A percentile compares a stretch with the other conserved stretches of the same genome.
Evolutionary conservation across 2,888 invertebrate species (phyloP).

Genomic region (Aporophyla nigra): DNA sequence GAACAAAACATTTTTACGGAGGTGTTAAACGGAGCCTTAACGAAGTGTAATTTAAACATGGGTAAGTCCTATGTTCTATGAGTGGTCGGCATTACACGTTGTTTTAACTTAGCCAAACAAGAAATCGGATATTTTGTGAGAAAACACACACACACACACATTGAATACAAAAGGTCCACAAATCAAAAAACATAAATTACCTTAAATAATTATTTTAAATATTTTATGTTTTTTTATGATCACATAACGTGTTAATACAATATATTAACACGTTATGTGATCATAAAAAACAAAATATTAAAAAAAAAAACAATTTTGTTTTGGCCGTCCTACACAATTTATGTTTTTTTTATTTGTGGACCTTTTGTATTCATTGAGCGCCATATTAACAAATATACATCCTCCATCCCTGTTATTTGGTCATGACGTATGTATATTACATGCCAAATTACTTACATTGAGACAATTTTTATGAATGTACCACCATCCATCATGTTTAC

Average conservation of each 20-base stretch:
- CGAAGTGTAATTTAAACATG: constrained; percentile 22
- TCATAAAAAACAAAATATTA: too few relatives aligned
- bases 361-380: too few relatives aligned
- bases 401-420: constrained; percentile 6
- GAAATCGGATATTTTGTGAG: not conserved
- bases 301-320: too few relatives aligned
- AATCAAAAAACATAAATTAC: too few relatives aligned
- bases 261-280: too few relatives aligned
- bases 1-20: not conserved
- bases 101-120: constrained; percentile 17
- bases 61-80: constrained; percentile 26
- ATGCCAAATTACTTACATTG: constrained; percentile 30
- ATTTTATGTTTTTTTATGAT: too few relatives aligned
- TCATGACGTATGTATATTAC: not conserved
- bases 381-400: not conserved
- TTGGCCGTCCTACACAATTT: too few relatives aligned
- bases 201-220: too few relatives aligned
- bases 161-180: too few relatives aligned
- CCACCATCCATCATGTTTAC: constrained; percentile 25
- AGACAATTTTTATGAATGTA: constrained; percentile 34
- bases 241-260: too few relatives aligned
- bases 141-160: too few relatives aligned
- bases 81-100: constrained; percentile 16
- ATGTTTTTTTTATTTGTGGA: too few relatives aligned
- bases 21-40: constrained; percentile 13